A percentile compares a stretch with the other conserved stretches of the same genome.
Conservation (phyloP, 2,797 vertebrate species). For the Enteromius paludinosus region DNA sequence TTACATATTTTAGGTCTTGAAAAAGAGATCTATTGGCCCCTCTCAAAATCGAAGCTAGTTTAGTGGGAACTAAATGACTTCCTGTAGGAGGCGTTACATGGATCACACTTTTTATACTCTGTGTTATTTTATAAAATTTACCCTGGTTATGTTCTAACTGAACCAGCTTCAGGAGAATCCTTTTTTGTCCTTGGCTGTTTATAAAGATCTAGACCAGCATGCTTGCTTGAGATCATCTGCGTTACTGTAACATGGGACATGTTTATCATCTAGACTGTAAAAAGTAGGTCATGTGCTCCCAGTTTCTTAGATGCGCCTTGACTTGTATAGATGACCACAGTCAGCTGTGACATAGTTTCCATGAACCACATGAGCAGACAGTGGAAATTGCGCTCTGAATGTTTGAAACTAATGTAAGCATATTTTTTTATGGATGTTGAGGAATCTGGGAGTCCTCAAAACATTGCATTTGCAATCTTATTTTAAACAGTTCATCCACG, state of each 20-base stretch:
- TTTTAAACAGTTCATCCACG: neutral
- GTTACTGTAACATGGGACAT: constrained; percentile 3
- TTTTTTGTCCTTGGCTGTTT: neutral
- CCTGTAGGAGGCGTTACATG: neutral
- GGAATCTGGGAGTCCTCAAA: neutral
- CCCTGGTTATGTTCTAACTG: neutral
- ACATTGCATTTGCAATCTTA: neutral
- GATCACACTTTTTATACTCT: neutral
- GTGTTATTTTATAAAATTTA: neutral
- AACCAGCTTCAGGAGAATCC: neutral
- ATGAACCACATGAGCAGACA: neutral
- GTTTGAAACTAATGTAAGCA: constrained; percentile 3
- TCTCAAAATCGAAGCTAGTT: neutral
- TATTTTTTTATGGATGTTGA: constrained; percentile 15
- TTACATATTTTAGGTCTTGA: neutral
- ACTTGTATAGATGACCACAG: constrained; percentile 28
- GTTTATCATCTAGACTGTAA: constrained; percentile 27
- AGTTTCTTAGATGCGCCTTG: constrained; percentile 14
- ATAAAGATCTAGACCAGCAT: neutral
- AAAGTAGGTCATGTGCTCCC: constrained; percentile 53
- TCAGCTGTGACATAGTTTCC: constrained; percentile 52
- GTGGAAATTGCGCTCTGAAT: constrained; percentile 14
- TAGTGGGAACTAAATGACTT: neutral
- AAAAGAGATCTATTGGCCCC: neutral
- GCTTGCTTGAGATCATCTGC: constrained; percentile 7